A percentile compares a stretch with the other conserved stretches of the same genome.
phyloP scores from a whole-genome alignment of 2,797 vertebrate genomes.

The Acipenser transmontanus region DNA sequence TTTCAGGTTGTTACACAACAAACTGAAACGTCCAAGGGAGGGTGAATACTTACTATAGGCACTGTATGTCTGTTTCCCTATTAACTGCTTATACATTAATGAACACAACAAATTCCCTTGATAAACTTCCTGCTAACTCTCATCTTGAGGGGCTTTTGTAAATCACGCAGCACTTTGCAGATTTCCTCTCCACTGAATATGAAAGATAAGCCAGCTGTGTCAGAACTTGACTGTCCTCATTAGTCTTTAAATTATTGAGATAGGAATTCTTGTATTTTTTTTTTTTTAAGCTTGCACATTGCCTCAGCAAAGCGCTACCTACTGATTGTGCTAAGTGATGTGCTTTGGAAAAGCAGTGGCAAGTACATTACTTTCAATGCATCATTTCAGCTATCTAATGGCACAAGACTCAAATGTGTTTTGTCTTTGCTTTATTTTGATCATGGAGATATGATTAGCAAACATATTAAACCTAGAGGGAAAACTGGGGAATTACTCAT shows the following conservation, averaged over 20 bases:
- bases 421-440: background rate
- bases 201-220: conserved; percentile 11
- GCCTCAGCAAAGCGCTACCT: background rate
- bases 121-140: too few species aligned
- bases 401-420: too few species aligned
- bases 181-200: conserved; percentile 15
- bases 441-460: too few species aligned
- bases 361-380: conserved; percentile 1
- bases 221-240: conserved; percentile 6
- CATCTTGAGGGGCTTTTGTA: too few species aligned
- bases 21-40: too few species aligned
- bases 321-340: background rate
- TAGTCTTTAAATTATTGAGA: conserved; percentile 8
- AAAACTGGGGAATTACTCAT: too few species aligned
- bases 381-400: background rate
- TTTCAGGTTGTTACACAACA: too few species aligned
- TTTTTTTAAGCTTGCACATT: background rate
- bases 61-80: too few species aligned
- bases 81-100: too few species aligned
- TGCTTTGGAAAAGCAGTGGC: background rate
- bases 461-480: too few species aligned
- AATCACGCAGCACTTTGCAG: background rate
- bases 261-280: background rate
- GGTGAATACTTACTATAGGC: too few species aligned
- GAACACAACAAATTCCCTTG: too few species aligned